Conservation (phyloP, 1,140 invertebrate species). For the Uloborus diversus region DNA sequence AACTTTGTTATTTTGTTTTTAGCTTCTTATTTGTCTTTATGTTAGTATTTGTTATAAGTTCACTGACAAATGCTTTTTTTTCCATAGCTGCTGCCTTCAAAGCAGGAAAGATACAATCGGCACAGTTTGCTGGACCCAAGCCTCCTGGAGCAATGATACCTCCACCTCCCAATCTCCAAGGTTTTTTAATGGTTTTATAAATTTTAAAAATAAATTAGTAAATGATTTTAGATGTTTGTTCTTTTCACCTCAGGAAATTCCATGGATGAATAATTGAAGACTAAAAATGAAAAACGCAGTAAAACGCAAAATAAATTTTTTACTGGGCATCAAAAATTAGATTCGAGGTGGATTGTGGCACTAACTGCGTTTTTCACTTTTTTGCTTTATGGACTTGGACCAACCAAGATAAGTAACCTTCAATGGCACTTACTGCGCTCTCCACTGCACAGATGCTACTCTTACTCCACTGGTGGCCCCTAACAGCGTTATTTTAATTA, state of each 20-base stretch:
- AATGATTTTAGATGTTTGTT: neutral
- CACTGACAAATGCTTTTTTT: slow-evolving; percentile 6
- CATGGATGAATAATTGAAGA: no score
- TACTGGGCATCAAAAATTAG: neutral
- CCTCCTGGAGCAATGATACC: slow-evolving; percentile 72
- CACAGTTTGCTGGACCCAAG: slow-evolving; percentile 75
- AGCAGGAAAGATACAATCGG: slow-evolving; percentile 92
- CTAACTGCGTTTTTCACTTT: no score
- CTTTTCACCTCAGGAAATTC: neutral
- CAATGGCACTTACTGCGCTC: no score
- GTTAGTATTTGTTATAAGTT: neutral
- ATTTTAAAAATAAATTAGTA: neutral
- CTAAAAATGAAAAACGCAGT: neutral
- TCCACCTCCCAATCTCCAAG: slow-evolving; percentile 68
- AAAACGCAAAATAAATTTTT: neutral
- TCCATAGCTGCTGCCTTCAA: slow-evolving; percentile 84
- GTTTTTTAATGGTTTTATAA: neutral
- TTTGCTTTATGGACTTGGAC: no score
- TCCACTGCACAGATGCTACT: no score
- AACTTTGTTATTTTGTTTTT: no score
- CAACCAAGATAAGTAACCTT: no score
- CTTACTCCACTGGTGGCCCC: no score
- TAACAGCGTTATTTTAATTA: no score
- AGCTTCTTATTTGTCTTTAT: neutral
- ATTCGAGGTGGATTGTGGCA: neutral